Evolutionary conservation across 2,113 vertebrate genomes (phyloP).

Genomic region (Haplochromis burtoni): DNA sequence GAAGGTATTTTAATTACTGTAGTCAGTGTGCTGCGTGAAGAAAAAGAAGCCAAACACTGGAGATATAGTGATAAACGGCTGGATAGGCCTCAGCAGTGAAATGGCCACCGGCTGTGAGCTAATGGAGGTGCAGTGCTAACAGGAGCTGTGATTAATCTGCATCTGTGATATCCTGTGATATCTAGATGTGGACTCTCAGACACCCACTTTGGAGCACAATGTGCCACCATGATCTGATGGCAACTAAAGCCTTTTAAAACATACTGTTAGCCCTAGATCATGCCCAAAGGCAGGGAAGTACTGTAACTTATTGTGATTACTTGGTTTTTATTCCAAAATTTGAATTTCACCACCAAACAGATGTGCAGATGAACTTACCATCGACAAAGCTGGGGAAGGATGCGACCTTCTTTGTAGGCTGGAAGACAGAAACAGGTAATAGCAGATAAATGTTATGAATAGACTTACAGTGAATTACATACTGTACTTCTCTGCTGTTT

Average conservation of each 20-base stretch:
- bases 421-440: conserved; percentile 44
- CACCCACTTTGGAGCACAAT: conserved; percentile 32
- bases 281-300: neutral
- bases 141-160: conserved; percentile 34
- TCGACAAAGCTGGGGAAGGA: conserved; percentile 97
- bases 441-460: neutral
- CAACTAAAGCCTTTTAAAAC: conserved; percentile 8
- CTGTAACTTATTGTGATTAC: neutral
- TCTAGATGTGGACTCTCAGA: conserved; percentile 49
- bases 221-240: conserved; percentile 26
- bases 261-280: conserved; percentile 4
- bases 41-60: conserved; percentile 26
- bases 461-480: neutral
- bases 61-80: conserved; percentile 14
- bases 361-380: conserved; percentile 76
- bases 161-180: conserved; percentile 58
- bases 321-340: neutral
- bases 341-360: conserved; percentile 9
- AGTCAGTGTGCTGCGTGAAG: neutral
- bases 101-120: conserved; percentile 27
- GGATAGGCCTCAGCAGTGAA: conserved; percentile 4
- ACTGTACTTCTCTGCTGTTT: neutral
- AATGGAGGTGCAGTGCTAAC: neutral
- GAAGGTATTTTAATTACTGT: conserved; percentile 5
- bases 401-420: conserved; percentile 89